These are phyloP conservation scores for Ostrea denselamellosa DNA, from an alignment of 1,140 invertebrate species.

Conservation along the genomic window DNA sequence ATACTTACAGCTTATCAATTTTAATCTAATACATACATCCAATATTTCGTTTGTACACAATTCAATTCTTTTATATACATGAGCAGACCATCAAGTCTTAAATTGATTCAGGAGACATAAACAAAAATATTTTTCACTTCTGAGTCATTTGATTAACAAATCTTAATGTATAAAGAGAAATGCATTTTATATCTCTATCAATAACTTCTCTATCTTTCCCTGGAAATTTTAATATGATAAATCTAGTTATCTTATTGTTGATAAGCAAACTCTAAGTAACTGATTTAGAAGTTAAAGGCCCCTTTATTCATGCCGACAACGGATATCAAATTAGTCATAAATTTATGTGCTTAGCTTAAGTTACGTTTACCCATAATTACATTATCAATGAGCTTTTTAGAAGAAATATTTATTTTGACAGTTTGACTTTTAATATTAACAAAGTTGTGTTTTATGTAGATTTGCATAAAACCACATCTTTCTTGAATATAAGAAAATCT, in stretches of 20 bases:
- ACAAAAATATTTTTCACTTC: slow-evolving; percentile 23
- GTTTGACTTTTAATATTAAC: slow-evolving; percentile 13
- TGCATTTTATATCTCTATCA: slow-evolving; percentile 40
- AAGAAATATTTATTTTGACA: slow-evolving; percentile 38
- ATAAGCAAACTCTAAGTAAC: slow-evolving; percentile 21
- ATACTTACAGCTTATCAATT: not conserved
- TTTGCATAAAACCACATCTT: not conserved
- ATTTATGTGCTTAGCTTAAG: slow-evolving; percentile 28
- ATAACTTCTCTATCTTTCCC: slow-evolving; percentile 27
- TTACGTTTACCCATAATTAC: slow-evolving; percentile 19
- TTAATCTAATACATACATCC: slow-evolving; percentile 33
- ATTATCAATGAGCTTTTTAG: slow-evolving; percentile 39
- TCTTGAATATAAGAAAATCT: not conserved
- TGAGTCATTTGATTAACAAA: slow-evolving; percentile 33
- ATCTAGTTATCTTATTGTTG: slow-evolving; percentile 34
- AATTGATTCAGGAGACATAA: slow-evolving; percentile 36
- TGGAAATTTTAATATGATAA: slow-evolving; percentile 32
- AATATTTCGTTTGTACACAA: slow-evolving; percentile 15
- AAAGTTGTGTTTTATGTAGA: slow-evolving; percentile 27
- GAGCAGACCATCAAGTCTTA: not conserved
- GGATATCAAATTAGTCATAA: slow-evolving; percentile 38
- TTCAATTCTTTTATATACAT: not conserved
- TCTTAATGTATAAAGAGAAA: slow-evolving; percentile 39
- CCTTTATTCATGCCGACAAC: slow-evolving; percentile 25
- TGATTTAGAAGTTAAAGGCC: slow-evolving; percentile 39